A percentile compares a stretch with the other conserved stretches of the same genome.
Evolutionary conservation across 2,797 vertebrate genomes (phyloP).

Genomic region (Parauchenoglanis ngamensis): DNA sequence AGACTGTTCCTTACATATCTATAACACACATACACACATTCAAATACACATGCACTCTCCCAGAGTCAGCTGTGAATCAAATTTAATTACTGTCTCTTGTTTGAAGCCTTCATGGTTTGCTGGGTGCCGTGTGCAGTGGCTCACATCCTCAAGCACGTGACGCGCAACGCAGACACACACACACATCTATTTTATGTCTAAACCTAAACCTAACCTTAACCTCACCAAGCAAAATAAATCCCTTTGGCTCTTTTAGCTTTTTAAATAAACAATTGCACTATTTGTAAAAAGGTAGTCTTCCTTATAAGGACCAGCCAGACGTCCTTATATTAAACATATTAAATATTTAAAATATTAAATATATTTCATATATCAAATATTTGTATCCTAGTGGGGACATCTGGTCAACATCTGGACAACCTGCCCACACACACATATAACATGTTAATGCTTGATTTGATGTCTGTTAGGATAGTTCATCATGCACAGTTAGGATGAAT

Average conservation of each 20-base stretch:
- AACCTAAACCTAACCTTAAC: no score
- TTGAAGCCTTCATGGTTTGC: not conserved
- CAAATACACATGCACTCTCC: not conserved
- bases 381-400: no score
- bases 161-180: constrained; percentile 4
- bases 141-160: constrained; percentile 17
- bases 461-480: not conserved
- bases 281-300: no score
- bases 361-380: no score
- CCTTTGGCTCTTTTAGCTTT: no score
- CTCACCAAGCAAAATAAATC: no score
- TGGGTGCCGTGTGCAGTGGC: constrained; percentile 1
- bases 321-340: no score
- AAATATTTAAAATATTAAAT: no score
- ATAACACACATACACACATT: not conserved
- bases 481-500: not conserved
- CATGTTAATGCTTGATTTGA: constrained; percentile 16
- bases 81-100: not conserved
- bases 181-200: not conserved
- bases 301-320: no score
- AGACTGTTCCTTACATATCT: not conserved
- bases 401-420: no score
- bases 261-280: no score
- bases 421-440: no score
- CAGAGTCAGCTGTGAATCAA: not conserved